Base-by-base conservation (phyloP, 1,140 invertebrate species). In the Triops longicaudatus region DNA sequence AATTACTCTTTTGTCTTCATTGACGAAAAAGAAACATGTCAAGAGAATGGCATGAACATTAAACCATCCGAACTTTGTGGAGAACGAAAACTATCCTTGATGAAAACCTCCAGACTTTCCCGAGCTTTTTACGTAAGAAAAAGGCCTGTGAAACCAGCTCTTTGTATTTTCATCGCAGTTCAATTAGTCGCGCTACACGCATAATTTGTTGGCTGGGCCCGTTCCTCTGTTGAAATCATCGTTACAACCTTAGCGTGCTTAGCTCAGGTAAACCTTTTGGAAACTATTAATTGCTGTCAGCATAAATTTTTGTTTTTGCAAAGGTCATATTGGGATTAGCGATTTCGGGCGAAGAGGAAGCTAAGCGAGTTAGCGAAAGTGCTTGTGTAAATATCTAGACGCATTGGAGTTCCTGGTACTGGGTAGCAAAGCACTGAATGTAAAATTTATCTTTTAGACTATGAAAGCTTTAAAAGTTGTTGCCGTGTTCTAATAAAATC, bases 321-420 rank as follows among this genome's bases (percentile, higher is more conserved):
- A n/a, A 63, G 50, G 50, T 63, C 7, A 22, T 63, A 22, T 22
- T 63, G 50, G 50, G 50, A 17, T 63, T 22, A 5, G 50, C 22
- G 10, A 63, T 1, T 63, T 63, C 50, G 50, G 43, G 74, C 74
- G 73, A 77, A 73, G 76, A 77, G 42, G 76, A 77, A 83, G 90
- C 92, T 31, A 90, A 93, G 81, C 89, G 90, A 44, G 94, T 97
- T 81, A 92, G 94, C 82, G 95, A 97, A 86, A 88, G 91, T 31
- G 91, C 92, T 9, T 94, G 94, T 78, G 90, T 97, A 7, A 90
- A 91, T 63, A 95, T 98, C 81, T 97, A 95, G 94, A 90, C 93
- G 92, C 81, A 91, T 96, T 27, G 71, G 42, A 11, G 50, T 50
- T 41, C 41, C 26, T 26, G 73, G 17, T 85, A 90, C 83, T 84